phyloP scores from a whole-genome alignment of 2,113 vertebrate genomes.

The Tyto alba region DNA sequence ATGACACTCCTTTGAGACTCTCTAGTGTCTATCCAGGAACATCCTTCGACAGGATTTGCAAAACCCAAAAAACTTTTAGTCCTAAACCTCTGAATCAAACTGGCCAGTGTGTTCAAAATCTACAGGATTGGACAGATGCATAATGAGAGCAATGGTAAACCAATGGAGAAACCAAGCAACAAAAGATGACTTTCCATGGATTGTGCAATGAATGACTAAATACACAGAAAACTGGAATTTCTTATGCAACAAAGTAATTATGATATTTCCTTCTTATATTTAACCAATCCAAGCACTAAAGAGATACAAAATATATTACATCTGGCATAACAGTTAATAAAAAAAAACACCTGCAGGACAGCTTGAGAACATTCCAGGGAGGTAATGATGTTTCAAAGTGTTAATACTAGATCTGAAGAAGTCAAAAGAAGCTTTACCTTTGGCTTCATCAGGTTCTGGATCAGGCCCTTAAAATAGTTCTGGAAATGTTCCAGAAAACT shows the following conservation, averaged over 20 bases:
- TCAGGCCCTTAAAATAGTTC: slow-evolving; percentile 22
- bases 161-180: neutral
- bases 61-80: neutral
- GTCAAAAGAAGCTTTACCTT: neutral
- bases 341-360: neutral
- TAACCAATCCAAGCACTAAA: neutral
- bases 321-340: neutral
- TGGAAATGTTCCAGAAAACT: slow-evolving; percentile 39
- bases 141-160: neutral
- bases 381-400: neutral
- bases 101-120: neutral
- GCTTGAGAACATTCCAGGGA: neutral
- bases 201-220: neutral
- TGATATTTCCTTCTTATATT: neutral
- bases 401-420: neutral
- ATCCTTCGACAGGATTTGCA: neutral
- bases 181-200: neutral
- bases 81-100: neutral
- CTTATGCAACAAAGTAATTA: neutral
- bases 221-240: neutral
- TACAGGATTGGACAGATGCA: neutral
- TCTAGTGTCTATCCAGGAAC: neutral
- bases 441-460: neutral
- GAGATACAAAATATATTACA: neutral
- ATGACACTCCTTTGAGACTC: neutral